Evolutionary conservation across 2,113 vertebrate species (phyloP).

Genomic region (Pituophis catenifer): DNA sequence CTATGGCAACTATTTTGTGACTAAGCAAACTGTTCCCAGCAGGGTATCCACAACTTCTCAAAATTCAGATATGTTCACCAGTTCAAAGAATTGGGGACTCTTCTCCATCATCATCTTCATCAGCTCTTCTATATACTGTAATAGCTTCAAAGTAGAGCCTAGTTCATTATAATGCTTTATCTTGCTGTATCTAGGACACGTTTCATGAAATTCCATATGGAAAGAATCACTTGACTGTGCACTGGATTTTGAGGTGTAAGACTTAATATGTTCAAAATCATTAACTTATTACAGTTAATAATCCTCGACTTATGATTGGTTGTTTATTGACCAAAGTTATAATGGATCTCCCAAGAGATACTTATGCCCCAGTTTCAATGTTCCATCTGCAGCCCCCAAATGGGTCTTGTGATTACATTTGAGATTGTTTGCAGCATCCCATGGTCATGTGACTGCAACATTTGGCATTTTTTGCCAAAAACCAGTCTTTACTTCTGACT

Average conservation of each 20-base stretch:
- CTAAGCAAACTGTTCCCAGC: neutral
- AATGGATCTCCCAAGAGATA: neutral
- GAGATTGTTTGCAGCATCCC: neutral
- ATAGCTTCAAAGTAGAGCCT: neutral
- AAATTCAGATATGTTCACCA: neutral
- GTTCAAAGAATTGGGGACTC: neutral
- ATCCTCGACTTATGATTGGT: neutral
- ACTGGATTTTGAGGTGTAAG: neutral
- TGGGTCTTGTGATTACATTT: neutral
- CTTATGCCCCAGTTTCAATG: neutral
- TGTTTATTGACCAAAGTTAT: neutral
- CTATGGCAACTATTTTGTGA: neutral
- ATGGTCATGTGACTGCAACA: neutral
- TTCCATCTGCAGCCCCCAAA: neutral
- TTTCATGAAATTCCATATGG: neutral
- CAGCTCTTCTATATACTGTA: neutral
- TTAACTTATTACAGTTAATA: neutral
- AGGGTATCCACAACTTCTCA: neutral
- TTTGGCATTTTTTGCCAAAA: neutral
- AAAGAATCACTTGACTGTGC: neutral
- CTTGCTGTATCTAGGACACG: neutral
- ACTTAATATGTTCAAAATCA: neutral
- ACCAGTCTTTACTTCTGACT: neutral
- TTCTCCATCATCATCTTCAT: neutral
- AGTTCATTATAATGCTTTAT: neutral